phyloP scores from a whole-genome alignment of 2,113 vertebrate genomes.

The Turnix velox region DNA sequence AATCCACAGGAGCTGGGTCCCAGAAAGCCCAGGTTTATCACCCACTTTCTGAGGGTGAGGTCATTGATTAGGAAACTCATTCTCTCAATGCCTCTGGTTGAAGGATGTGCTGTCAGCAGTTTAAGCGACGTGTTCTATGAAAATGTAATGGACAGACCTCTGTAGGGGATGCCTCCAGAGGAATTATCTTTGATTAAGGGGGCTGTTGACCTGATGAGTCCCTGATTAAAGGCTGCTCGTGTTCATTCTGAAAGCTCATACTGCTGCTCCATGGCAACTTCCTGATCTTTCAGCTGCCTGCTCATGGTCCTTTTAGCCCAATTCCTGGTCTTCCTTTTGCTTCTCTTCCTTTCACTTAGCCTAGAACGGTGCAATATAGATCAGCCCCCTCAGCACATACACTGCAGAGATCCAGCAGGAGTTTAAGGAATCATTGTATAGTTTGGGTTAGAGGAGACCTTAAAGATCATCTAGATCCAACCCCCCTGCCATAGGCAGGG shows the following conservation, averaged over 20 bases:
- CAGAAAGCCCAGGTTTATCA: neutral
- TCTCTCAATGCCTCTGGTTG: neutral
- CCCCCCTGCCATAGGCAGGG: no score
- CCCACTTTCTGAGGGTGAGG: neutral
- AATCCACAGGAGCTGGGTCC: neutral
- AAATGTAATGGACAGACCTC: neutral
- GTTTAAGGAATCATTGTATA: neutral
- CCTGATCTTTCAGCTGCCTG: neutral
- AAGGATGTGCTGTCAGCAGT: slow-evolving; percentile 13
- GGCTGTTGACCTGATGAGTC: neutral
- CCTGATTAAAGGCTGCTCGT: neutral
- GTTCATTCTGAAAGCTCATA: neutral
- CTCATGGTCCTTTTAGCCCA: neutral
- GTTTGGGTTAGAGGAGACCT: no score
- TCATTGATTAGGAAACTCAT: neutral
- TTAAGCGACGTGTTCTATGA: neutral
- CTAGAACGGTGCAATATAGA: neutral
- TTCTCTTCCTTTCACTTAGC: neutral
- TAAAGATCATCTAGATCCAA: no score
- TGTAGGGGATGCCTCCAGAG: neutral
- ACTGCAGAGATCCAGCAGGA: neutral
- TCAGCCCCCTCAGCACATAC: neutral
- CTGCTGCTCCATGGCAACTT: neutral
- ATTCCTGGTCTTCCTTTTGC: neutral
- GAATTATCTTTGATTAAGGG: neutral